Base-by-base conservation (phyloP, 2,797 vertebrate species). In the Erithacus rubecula region DNA sequence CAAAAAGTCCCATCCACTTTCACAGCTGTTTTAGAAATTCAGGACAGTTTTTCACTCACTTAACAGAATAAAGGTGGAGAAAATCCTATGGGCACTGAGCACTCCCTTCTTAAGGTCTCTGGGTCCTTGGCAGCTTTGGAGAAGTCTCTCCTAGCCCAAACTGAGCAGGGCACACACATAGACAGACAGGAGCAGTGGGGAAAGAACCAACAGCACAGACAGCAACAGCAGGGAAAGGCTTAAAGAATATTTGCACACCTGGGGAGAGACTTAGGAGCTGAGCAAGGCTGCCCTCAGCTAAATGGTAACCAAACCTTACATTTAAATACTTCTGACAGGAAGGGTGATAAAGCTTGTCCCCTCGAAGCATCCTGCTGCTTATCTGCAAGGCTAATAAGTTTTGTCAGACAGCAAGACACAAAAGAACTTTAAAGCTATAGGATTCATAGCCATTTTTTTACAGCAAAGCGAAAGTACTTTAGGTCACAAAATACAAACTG, bases 41-140 rank as follows among this genome's bases (percentile, higher is more conserved):
- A 0, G 12, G 24, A 26, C 3, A 71, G 30, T 55, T 78, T 90
- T 88, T 88, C 3, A 12, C 27, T 64, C n/a, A 1, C 44, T 30
- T 11, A 77, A 60, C 26, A 63, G 63, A 10, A 46, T 44, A 36
- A 77, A 74, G 41, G 30, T 2, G 3, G 11, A 71, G 49, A 52
- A 85, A 64, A n/a, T 18, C 21, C 6, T 0, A 47, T 47, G 11
- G 15, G 15, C 19, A 30, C 0, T 0, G 3, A 84, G 16, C 26
- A 47, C 29, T 39, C 24, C 34, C n/a, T 56, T 70, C 36, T 55
- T 18, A 67, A 43, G 10, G 23, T 60, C 68, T 64, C 52, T 17
- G 15, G 12, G 59, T 83, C 43, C 44, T 47, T 19, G 41, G 56
- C n/a, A 77, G 55, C 46, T 83, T 85, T 2, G 0, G 23, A 39